Percentiles rank a stretch among this genome's conserved stretches.
Conservation (phyloP, 2,797 vertebrate species). For the Neostethus bicornis region DNA sequence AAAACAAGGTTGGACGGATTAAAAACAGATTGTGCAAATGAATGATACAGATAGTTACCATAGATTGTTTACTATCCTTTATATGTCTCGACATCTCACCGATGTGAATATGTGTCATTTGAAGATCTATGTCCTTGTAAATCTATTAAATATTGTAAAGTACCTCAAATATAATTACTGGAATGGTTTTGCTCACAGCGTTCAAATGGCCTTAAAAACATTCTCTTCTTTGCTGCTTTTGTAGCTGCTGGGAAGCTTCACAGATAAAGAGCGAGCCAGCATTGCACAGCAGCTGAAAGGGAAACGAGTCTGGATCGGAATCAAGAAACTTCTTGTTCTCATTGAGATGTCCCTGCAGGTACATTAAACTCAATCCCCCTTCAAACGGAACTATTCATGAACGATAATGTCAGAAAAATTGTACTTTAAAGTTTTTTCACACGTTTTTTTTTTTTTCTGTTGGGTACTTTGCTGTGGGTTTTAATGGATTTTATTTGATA, state of each 20-base stretch:
- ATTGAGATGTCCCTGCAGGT: slow-evolving; percentile 99
- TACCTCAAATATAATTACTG: not conserved
- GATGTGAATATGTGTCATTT: not conserved
- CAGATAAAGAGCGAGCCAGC: slow-evolving; percentile 88
- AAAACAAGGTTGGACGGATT: no score
- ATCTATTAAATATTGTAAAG: not conserved
- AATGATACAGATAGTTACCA: not conserved
- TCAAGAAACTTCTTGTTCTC: slow-evolving; percentile 96
- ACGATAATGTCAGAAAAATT: not conserved
- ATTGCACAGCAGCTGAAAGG: slow-evolving; percentile 92
- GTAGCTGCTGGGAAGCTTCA: slow-evolving; percentile 93
- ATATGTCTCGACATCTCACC: not conserved
- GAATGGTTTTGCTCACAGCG: not conserved
- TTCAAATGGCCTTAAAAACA: not conserved
- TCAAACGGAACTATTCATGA: rapidly evolving
- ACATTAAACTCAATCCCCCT: not conserved
- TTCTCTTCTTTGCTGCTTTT: not conserved
- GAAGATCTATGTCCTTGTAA: not conserved
- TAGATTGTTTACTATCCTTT: slow-evolving; percentile 1
- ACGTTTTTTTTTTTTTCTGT: not conserved
- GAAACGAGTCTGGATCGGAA: slow-evolving; percentile 92
- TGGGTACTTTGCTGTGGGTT: no score
- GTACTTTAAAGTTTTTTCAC: not conserved
- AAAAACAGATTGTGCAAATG: not conserved
- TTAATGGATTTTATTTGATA: not conserved